Evolutionary conservation across 2,797 vertebrate genomes (phyloP).

Genomic region (Xyrichtys novacula): DNA sequence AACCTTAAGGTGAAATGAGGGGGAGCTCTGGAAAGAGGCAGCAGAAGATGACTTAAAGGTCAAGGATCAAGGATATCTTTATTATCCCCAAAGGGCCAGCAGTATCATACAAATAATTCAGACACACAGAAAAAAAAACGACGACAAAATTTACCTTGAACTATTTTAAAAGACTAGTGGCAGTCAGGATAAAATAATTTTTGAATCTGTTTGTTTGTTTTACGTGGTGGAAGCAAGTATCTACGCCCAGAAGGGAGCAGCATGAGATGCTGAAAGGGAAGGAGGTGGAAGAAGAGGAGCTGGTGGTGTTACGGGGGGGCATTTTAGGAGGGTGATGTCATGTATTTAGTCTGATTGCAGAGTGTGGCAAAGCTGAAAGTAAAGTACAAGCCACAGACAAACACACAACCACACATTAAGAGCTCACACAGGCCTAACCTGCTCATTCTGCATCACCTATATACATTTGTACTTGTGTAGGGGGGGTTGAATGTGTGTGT

Average conservation of each 20-base stretch:
- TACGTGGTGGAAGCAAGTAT: no score
- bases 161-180: no score
- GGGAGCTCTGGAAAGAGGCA: constrained; percentile 53
- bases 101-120: no score
- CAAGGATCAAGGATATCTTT: no score
- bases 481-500: constrained; percentile 21
- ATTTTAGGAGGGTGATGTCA: constrained; percentile 88
- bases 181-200: no score
- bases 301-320: constrained; percentile 35
- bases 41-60: constrained; percentile 61
- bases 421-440: constrained; percentile 62
- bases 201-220: no score
- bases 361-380: constrained; percentile 72
- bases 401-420: constrained; percentile 65
- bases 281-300: constrained; percentile 9
- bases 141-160: no score
- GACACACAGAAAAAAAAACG: no score
- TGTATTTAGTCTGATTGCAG: constrained; percentile 85
- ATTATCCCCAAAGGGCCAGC: no score
- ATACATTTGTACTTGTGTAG: background rate
- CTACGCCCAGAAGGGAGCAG: no score
- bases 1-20: constrained; percentile 57
- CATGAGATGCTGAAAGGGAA: constrained; percentile 31
- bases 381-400: constrained; percentile 71
- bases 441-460: constrained; percentile 42